A percentile compares a stretch with the other conserved stretches of the same genome.
Conservation (phyloP, 2,797 vertebrate species). For the Pangasius djambal region DNA sequence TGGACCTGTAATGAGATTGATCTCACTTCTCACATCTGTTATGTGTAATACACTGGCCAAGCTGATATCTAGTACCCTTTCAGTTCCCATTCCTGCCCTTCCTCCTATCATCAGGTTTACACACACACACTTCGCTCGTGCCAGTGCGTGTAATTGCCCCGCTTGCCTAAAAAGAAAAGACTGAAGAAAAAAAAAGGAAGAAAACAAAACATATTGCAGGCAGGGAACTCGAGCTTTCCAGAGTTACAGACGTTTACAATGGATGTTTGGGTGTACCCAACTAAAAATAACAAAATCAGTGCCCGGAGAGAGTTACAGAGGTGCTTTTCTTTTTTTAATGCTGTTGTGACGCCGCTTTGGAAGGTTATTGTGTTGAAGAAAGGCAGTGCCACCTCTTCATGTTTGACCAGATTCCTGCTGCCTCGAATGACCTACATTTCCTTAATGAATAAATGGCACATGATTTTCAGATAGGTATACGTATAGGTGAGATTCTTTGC, state of each 20-base stretch:
- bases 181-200: constrained; percentile 32
- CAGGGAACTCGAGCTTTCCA: constrained; percentile 53
- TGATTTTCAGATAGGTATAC: not conserved
- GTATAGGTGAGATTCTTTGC: not conserved
- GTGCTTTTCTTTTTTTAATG: constrained; percentile 43
- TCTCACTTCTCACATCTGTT: not conserved
- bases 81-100: constrained; percentile 59
- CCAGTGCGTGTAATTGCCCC: constrained; percentile 50
- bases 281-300: constrained; percentile 69
- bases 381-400: constrained; percentile 38
- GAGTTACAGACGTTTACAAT: constrained; percentile 63
- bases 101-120: constrained; percentile 70
- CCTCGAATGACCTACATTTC: not conserved
- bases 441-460: not conserved
- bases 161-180: constrained; percentile 29
- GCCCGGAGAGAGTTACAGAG: constrained; percentile 54
- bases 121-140: constrained; percentile 51
- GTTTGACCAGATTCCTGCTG: constrained; percentile 8
- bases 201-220: constrained; percentile 60
- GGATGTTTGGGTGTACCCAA: constrained; percentile 47
- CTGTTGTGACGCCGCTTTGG: constrained; percentile 56
- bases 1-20: not conserved
- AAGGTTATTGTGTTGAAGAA: constrained; percentile 63
- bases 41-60: not conserved
- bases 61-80: constrained; percentile 64